Evolutionary conservation across 2,113 vertebrate species (phyloP).

Genomic region (Leptosomus discolor): DNA sequence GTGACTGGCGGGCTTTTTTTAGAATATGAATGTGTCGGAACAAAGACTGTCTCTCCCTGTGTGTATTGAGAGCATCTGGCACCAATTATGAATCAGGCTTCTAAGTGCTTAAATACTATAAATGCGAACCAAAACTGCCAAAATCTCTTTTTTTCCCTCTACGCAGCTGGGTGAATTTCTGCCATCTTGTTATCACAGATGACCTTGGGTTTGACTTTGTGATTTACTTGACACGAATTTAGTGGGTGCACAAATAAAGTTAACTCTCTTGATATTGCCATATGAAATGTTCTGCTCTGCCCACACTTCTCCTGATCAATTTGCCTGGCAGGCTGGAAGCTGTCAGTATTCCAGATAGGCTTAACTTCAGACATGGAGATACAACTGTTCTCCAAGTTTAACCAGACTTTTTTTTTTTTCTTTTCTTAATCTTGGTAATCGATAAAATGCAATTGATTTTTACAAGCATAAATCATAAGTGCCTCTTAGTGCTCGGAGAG

Average conservation of each 20-base stretch:
- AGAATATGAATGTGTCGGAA: neutral
- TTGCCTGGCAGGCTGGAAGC: neutral
- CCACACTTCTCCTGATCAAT: neutral
- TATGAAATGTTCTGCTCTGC: neutral
- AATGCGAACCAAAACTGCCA: neutral
- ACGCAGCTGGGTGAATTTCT: neutral
- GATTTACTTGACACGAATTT: neutral
- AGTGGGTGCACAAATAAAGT: neutral
- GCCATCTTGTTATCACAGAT: neutral
- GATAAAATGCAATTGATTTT: constrained; percentile 13
- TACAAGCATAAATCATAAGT: constrained; percentile 26
- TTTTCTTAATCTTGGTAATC: constrained; percentile 5
- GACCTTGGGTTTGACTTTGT: neutral
- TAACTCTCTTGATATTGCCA: neutral
- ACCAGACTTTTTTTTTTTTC: neutral
- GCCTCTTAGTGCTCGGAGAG: neutral
- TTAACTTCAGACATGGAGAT: neutral
- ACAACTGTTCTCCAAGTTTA: neutral
- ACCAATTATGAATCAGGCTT: neutral
- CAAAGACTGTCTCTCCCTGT: neutral
- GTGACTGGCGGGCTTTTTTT: neutral
- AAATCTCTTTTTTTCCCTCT: neutral
- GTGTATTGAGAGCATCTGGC: constrained; percentile 22
- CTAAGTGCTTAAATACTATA: neutral
- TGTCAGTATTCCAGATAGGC: neutral